Percentiles rank a stretch among this genome's conserved stretches.
These are phyloP conservation scores for Ascaphus truei DNA, from an alignment of 2,113 vertebrate species.

Conservation along the genomic window DNA sequence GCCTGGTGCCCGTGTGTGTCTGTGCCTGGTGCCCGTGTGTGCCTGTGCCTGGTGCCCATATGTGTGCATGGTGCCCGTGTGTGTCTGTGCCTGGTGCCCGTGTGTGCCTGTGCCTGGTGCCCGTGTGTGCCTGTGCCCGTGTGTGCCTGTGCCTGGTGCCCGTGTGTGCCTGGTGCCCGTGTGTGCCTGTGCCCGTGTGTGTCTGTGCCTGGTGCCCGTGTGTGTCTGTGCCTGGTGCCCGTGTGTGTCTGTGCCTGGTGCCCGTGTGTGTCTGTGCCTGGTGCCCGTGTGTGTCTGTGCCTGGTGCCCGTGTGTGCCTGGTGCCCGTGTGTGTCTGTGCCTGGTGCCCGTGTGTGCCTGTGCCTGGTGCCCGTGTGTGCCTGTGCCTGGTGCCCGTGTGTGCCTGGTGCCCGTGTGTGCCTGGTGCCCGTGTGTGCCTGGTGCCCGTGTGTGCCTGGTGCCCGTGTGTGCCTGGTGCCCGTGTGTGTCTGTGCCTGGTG, in stretches of 20 bases:
- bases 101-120: too few relatives aligned
- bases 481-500: too few relatives aligned
- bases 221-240: too few relatives aligned
- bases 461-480: neutral
- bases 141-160: neutral
- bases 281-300: neutral
- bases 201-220: neutral
- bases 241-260: too few relatives aligned
- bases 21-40: too few relatives aligned
- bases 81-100: neutral
- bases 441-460: too few relatives aligned
- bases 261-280: neutral
- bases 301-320: neutral
- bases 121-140: neutral
- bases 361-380: neutral
- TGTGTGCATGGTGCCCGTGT: too few relatives aligned
- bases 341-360: neutral
- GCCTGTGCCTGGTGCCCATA: neutral
- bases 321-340: too few relatives aligned
- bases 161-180: neutral
- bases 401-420: accelerated
- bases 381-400: neutral
- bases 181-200: too few relatives aligned
- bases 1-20: neutral
- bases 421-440: neutral